Percentiles rank a stretch among this genome's conserved stretches.
Conservation (phyloP, 2,888 invertebrate genomes). For the Labia minor region DNA sequence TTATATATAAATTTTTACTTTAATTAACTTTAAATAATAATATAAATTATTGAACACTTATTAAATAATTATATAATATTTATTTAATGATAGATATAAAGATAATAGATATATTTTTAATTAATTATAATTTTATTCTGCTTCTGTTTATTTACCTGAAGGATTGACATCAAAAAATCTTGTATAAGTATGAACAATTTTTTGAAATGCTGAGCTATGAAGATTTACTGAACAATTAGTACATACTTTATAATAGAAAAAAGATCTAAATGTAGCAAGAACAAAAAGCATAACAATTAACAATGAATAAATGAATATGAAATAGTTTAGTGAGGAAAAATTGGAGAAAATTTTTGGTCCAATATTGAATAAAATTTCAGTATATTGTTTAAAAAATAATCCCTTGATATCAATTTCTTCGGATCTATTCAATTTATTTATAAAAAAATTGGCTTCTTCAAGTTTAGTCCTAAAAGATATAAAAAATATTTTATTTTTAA, state of each 20-base stretch:
- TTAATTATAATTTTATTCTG: no score
- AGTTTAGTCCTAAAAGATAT: slow-evolving; percentile 36
- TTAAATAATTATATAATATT: no score
- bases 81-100: no score
- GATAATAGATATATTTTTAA: no score
- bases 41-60: no score
- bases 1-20: no score
- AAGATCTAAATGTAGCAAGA: slow-evolving; percentile 40
- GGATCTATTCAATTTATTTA: not conserved
- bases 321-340: not conserved
- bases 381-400: no score
- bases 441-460: slow-evolving; percentile 31
- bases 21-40: no score
- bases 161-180: slow-evolving; percentile 21
- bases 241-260: slow-evolving; percentile 23
- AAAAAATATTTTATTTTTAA: slow-evolving; percentile 9
- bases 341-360: no score
- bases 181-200: slow-evolving; percentile 14
- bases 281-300: slow-evolving; percentile 49
- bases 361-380: no score
- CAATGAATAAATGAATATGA: slow-evolving; percentile 47
- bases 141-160: slow-evolving; percentile 21
- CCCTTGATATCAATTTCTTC: no score
- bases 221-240: slow-evolving; percentile 14
- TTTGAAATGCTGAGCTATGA: slow-evolving; percentile 18